These are phyloP conservation scores for Merluccius polli DNA, from an alignment of 2,797 vertebrate species.

Conservation along the genomic window DNA sequence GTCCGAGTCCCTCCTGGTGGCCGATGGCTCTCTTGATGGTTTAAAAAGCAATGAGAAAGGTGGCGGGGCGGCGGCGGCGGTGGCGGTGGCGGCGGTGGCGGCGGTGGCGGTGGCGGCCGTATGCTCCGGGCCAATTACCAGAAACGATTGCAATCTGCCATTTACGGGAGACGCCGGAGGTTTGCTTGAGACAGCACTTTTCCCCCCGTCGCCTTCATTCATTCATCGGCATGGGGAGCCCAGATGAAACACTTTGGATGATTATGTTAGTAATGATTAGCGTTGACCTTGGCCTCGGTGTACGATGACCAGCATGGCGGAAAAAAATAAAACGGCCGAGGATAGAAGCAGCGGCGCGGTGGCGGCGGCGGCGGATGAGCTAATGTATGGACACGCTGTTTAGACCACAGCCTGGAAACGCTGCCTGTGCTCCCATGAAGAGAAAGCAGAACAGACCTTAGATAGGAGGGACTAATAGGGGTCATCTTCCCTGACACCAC, in stretches of 20 bases:
- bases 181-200: constrained; percentile 19
- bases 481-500: constrained; percentile 1
- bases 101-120: constrained; percentile 14
- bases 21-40: background rate
- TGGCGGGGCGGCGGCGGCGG: background rate
- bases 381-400: background rate
- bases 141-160: constrained; percentile 21
- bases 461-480: background rate
- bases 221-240: constrained; percentile 25
- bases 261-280: constrained; percentile 37
- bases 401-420: background rate
- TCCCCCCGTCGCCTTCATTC: background rate
- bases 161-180: constrained; percentile 22
- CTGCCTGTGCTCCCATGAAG: background rate
- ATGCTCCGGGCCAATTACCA: constrained; percentile 21
- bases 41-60: constrained; percentile 15
- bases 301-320: constrained; percentile 15
- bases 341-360: background rate
- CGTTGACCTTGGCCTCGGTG: constrained; percentile 34
- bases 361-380: no score
- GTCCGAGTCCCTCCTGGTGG: background rate
- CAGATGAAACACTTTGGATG: constrained; percentile 38
- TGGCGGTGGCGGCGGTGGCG: background rate
- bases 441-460: background rate
- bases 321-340: background rate